Percentiles rank a stretch among this genome's conserved stretches.
Conservation (phyloP, 2,888 invertebrate genomes). For the Euspilapteryx auroguttella region DNA sequence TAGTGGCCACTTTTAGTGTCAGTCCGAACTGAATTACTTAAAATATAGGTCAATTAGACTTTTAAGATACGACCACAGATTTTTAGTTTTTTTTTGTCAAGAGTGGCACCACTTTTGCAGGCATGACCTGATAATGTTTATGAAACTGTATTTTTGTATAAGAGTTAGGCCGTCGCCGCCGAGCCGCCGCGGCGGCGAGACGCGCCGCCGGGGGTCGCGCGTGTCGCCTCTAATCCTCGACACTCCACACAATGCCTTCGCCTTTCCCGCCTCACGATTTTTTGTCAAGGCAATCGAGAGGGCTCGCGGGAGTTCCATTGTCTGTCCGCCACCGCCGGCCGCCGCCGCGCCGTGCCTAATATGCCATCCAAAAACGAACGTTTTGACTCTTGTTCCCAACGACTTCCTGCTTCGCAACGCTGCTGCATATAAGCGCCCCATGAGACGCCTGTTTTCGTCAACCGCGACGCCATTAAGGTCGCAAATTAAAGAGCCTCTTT, state of each 20-base stretch:
- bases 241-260: not conserved
- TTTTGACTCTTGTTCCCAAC: not conserved
- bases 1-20: too few relatives aligned
- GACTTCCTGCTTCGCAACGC: not conserved
- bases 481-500: constrained; percentile 39
- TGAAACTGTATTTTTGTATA: too few relatives aligned
- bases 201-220: not conserved
- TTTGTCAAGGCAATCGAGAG: constrained; percentile 1
- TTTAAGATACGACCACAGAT: too few relatives aligned
- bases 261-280: constrained; percentile 3
- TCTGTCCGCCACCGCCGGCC: constrained; percentile 1
- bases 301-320: constrained; percentile 3
- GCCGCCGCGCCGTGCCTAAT: not conserved
- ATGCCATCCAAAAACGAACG: not conserved
- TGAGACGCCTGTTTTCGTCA: constrained; percentile 15
- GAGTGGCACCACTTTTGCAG: too few relatives aligned
- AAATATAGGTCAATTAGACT: too few relatives aligned
- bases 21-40: too few relatives aligned
- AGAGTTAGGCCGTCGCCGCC: not conserved
- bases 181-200: not conserved
- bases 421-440: constrained; percentile 17
- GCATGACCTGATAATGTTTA: too few relatives aligned
- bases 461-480: constrained; percentile 25
- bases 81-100: too few relatives aligned
- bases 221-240: constrained; percentile 1